These are phyloP conservation scores for Kradibia gibbosae DNA, from an alignment of 1,140 invertebrate species.

Conservation along the genomic window DNA sequence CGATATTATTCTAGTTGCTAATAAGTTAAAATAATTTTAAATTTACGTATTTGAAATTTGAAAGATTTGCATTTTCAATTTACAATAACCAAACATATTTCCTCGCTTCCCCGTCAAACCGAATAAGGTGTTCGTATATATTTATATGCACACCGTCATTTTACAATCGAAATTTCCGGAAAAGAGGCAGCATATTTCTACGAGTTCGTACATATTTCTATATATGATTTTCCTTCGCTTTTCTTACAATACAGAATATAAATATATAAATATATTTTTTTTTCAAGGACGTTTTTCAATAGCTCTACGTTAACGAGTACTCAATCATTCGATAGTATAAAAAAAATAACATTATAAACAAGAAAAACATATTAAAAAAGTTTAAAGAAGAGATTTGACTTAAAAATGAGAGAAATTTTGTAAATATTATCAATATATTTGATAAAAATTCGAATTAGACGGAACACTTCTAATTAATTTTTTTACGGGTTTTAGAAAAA, in stretches of 20 bases:
- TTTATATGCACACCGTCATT: slow-evolving; percentile 2
- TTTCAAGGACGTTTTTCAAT: no score
- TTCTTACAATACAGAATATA: not conserved
- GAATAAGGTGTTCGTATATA: slow-evolving; percentile 3
- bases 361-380: not conserved
- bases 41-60: not conserved
- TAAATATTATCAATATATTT: no score
- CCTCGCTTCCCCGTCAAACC: not conserved
- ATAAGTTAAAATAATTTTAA: not conserved
- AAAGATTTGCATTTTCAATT: not conserved
- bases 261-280: not conserved
- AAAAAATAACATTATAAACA: not conserved
- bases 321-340: not conserved
- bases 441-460: no score
- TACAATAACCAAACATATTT: not conserved
- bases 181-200: slow-evolving; percentile 10
- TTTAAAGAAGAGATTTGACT: no score
- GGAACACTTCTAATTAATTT: no score
- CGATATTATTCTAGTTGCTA: not conserved
- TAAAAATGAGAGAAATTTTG: no score
- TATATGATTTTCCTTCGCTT: slow-evolving; percentile 12
- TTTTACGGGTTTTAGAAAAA: no score
- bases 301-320: not conserved
- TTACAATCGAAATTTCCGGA: slow-evolving; percentile 30
- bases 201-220: not conserved